Conservation (phyloP, 2,113 vertebrate species). For the Accipiter cooperii region DNA sequence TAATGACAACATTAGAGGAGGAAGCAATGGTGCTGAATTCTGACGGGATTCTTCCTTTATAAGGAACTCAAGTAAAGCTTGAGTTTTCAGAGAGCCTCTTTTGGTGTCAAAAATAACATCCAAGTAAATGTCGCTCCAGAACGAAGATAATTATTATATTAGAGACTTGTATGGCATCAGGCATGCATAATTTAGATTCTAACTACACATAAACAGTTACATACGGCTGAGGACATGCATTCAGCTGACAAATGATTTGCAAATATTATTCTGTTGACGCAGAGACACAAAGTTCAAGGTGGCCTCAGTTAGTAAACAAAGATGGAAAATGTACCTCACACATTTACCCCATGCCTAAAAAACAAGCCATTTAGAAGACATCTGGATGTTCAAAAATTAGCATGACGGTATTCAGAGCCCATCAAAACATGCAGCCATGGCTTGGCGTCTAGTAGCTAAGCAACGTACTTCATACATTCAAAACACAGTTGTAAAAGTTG, state of each 20-base stretch:
- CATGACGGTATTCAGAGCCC: slow-evolving; percentile 61
- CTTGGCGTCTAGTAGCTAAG: slow-evolving; percentile 72
- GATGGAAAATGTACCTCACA: slow-evolving; percentile 68
- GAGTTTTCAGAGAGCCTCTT: background rate
- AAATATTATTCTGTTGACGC: slow-evolving; percentile 56
- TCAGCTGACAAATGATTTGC: slow-evolving; percentile 50
- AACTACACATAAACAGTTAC: background rate
- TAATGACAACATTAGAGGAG: background rate
- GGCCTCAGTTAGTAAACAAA: slow-evolving; percentile 60
- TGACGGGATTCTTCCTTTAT: background rate
- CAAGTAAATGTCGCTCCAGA: background rate
- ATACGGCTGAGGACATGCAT: background rate
- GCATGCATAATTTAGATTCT: background rate
- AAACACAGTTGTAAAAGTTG: slow-evolving; percentile 78
- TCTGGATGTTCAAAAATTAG: slow-evolving; percentile 64
- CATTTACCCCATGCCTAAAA: slow-evolving; percentile 53
- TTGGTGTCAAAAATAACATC: background rate
- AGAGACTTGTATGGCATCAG: background rate
- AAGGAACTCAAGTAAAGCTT: background rate
- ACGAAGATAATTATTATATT: background rate
- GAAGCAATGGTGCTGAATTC: background rate
- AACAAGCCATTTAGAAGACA: slow-evolving; percentile 61
- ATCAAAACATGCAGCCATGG: slow-evolving; percentile 69
- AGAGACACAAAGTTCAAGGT: slow-evolving; percentile 48
- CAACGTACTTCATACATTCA: slow-evolving; percentile 68